Evolutionary conservation across 92 coral and sea anemone genomes (phyloP), one percentile per base, ranked within the genome.

Genomic region (Zoanthus sociatus): DNA sequence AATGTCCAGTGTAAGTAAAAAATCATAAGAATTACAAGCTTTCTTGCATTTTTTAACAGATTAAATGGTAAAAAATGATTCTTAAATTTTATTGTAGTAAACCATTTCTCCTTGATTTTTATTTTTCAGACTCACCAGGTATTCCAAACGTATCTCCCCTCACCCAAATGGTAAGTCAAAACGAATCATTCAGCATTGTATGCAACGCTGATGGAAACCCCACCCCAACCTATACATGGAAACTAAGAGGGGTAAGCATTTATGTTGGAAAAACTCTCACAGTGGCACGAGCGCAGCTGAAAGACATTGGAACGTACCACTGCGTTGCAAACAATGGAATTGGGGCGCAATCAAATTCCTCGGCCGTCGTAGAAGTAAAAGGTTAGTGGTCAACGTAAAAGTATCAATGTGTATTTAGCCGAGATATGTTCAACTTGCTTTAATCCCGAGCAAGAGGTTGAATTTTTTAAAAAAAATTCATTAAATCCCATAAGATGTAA

Each of bases 131-230:
- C 32, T n/a, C 60, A 21, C 42, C 74, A 69, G 6, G 12, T 18
- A 33, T 90, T 21, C 32, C 66, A 20, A 67, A 81, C 75, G 6
- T 68, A 4, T 1, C 4, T 50, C 87, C 89, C 47, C 56, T 50
- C n/a, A 77, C 56, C 20, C 81, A 50, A 78, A 63, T 79, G n/a
- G 87, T 90, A 9, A 90, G 86, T 15, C 89, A 85, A 54, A 90
- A 90, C 69, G 64, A 76, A 15, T 85, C 92, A 15, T 71, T 90
- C 37, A 61, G 58, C 20, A 6, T 90, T 30, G 55, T 42, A 37
- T 90, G 92, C 11, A 86, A 90, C 53, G 92, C 92, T 11, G 79
- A 89, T 53, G 93, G 95, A 79, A 90, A 87, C 55, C 91, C 93
- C 8, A 63, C 66, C 13, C 93, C 95, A 7, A 81, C 54, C 51